Conservation (phyloP, 2,888 invertebrate genomes). For the Nycteola revayana region DNA sequence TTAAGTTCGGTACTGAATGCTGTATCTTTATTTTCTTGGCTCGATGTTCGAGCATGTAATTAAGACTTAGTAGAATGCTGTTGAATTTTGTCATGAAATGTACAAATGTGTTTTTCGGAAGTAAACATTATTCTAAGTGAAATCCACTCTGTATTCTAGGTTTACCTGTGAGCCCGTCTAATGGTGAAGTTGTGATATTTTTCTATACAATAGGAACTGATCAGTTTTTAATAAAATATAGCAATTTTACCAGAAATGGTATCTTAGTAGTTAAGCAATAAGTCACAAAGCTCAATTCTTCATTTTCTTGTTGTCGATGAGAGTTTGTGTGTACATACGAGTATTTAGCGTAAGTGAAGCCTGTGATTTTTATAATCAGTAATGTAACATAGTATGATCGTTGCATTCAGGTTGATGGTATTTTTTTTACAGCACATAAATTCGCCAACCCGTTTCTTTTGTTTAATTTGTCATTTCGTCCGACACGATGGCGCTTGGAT, state of each 20-base stretch:
- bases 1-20: slow-evolving; percentile 73
- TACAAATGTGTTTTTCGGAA: slow-evolving; percentile 80
- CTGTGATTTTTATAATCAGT: slow-evolving; percentile 68
- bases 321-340: slow-evolving; percentile 79
- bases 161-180: slow-evolving; percentile 64
- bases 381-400: slow-evolving; percentile 59
- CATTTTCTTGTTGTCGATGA: slow-evolving; percentile 66
- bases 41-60: slow-evolving; percentile 60
- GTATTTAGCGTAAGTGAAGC: slow-evolving; percentile 77
- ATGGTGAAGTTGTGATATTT: slow-evolving; percentile 81
- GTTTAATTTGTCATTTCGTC: slow-evolving; percentile 33
- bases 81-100: slow-evolving; percentile 81
- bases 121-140: slow-evolving; percentile 78
- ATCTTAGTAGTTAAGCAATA: slow-evolving; percentile 59
- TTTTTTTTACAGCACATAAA: slow-evolving; percentile 38
- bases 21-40: slow-evolving; percentile 65
- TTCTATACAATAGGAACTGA: slow-evolving; percentile 53
- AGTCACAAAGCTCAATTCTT: slow-evolving; percentile 75
- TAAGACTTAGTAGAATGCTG: slow-evolving; percentile 79
- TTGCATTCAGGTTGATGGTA: slow-evolving; percentile 52
- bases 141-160: slow-evolving; percentile 76
- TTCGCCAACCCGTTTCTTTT: slow-evolving; percentile 34
- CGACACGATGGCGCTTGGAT: slow-evolving; percentile 40
- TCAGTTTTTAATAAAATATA: slow-evolving; percentile 36
- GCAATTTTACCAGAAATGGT: slow-evolving; percentile 50